phyloP scores from a whole-genome alignment of 2,888 invertebrate species.

The Nomada hirtipes region DNA sequence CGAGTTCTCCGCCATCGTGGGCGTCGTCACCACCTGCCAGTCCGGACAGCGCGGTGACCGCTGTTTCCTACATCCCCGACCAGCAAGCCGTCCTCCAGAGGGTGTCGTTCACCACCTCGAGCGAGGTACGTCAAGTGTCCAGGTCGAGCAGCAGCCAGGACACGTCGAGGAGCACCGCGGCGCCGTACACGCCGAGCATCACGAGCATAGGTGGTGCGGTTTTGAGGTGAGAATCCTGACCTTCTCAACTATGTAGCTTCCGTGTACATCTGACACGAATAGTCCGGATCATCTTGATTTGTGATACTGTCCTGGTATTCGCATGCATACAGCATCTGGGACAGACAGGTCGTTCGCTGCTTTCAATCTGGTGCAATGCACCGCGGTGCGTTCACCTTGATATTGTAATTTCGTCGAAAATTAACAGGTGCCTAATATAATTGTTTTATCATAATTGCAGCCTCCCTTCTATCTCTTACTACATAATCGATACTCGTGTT shows the following conservation, averaged over 20 bases:
- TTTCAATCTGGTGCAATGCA: slow-evolving; percentile 2
- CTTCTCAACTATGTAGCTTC: slow-evolving; percentile 33
- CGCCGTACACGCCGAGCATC: slow-evolving; percentile 86
- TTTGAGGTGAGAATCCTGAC: slow-evolving; percentile 82
- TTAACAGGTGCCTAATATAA: background rate
- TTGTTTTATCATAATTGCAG: background rate
- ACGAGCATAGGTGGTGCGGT: slow-evolving; percentile 89
- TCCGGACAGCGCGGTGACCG: slow-evolving; percentile 86
- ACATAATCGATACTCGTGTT: too few species aligned
- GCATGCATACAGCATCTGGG: slow-evolving; percentile 4
- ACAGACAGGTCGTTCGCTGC: slow-evolving; percentile 45
- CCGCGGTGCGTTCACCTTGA: slow-evolving; percentile 33
- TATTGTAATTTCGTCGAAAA: background rate
- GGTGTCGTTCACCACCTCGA: slow-evolving; percentile 88
- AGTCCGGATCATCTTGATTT: slow-evolving; percentile 15
- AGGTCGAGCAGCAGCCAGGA: slow-evolving; percentile 78
- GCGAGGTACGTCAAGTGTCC: slow-evolving; percentile 85
- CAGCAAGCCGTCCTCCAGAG: slow-evolving; percentile 85
- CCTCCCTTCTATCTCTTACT: too few species aligned
- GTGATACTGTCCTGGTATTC: slow-evolving; percentile 39
- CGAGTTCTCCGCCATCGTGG: slow-evolving; percentile 87
- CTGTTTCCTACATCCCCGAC: slow-evolving; percentile 86
- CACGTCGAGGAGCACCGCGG: slow-evolving; percentile 73
- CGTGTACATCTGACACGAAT: slow-evolving; percentile 30
- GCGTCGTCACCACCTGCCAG: slow-evolving; percentile 87